Conservation (phyloP, 1,140 invertebrate genomes). For the Whitmania pigra region DNA sequence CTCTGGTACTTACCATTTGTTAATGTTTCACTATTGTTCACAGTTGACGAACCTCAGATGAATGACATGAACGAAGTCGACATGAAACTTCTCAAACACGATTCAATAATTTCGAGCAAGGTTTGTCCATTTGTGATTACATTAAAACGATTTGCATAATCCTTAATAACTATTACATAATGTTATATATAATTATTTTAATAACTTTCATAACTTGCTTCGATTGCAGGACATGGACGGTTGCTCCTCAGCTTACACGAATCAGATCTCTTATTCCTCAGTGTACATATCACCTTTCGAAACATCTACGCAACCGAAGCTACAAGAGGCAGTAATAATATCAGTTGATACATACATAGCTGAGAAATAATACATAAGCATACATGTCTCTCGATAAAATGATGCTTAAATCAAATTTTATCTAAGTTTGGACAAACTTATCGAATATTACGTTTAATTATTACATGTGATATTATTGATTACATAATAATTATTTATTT, state of each 20-base stretch:
- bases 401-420: not conserved
- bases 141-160: no score
- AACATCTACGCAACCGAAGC: slow-evolving; percentile 12
- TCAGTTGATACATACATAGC: no score
- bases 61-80: slow-evolving; percentile 50
- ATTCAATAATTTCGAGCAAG: slow-evolving; percentile 48
- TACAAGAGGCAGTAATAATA: not conserved
- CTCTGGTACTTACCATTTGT: not conserved
- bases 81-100: slow-evolving; percentile 84
- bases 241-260: not conserved
- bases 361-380: no score
- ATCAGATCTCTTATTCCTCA: slow-evolving; percentile 10
- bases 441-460: not conserved
- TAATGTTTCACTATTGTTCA: not conserved
- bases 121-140: not conserved
- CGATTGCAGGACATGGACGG: not conserved
- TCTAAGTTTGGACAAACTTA: no score
- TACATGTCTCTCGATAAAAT: not conserved
- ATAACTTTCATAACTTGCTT: no score
- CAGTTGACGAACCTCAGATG: slow-evolving; percentile 13
- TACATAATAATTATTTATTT: not conserved
- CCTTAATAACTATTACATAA: no score
- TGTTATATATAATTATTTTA: no score
- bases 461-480: not conserved
- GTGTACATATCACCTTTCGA: slow-evolving; percentile 12